These are phyloP conservation scores for Hypselothyrea guttata DNA, from an alignment of 2,888 invertebrate species.

Conservation along the genomic window DNA sequence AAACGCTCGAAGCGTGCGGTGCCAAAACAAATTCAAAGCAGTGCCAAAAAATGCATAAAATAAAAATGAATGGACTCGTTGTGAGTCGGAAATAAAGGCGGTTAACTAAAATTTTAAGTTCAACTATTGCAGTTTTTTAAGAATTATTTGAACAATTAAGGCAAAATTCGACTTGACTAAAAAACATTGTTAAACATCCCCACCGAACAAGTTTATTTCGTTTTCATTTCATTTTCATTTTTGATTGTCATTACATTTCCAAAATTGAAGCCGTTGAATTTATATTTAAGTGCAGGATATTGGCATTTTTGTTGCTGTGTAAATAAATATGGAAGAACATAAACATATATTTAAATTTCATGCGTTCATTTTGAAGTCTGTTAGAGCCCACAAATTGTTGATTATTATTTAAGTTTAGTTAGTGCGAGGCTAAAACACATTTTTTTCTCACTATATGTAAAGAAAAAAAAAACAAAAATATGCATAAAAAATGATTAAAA, in stretches of 20 bases:
- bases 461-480: slow-evolving; percentile 14
- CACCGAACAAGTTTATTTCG: slow-evolving; percentile 64
- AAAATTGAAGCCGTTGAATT: slow-evolving; percentile 25
- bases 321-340: slow-evolving; percentile 42
- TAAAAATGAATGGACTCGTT: slow-evolving; percentile 10
- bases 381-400: slow-evolving; percentile 79
- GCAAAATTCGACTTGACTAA: slow-evolving; percentile 6
- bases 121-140: too few relatives aligned
- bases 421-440: slow-evolving; percentile 81
- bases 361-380: slow-evolving; percentile 69
- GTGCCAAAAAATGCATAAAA: slow-evolving; percentile 60
- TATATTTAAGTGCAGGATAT: slow-evolving; percentile 15
- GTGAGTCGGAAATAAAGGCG: slow-evolving; percentile 3
- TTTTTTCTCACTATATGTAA: slow-evolving; percentile 36
- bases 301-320: slow-evolving; percentile 38
- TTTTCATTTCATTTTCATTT: slow-evolving; percentile 14
- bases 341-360: slow-evolving; percentile 21
- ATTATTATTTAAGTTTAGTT: slow-evolving; percentile 82
- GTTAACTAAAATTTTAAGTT: slow-evolving; percentile 2
- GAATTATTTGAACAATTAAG: slow-evolving; percentile 7
- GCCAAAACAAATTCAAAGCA: slow-evolving; percentile 74
- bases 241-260: slow-evolving; percentile 7
- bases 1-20: slow-evolving; percentile 71
- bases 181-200: slow-evolving; percentile 68
- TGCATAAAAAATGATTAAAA: slow-evolving; percentile 17